Evolutionary conservation across 2,888 invertebrate species (phyloP).

Genomic region (Drepanosiphum platanoidis): DNA sequence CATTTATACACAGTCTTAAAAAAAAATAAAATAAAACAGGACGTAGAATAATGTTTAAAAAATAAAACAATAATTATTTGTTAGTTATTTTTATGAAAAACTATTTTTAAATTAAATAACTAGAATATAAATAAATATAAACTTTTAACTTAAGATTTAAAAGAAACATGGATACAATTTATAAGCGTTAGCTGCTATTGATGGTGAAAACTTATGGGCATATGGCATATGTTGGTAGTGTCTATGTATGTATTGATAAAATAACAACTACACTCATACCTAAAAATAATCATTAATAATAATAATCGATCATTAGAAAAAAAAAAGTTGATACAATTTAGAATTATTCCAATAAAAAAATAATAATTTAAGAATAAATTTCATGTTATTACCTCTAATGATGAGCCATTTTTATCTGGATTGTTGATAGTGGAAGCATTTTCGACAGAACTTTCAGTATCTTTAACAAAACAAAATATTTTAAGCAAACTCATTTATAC

Average conservation of each 20-base stretch:
- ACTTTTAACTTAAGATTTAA: constrained; percentile 22
- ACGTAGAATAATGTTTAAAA: constrained; percentile 35
- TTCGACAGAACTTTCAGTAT: not conserved
- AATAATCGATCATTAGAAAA: not conserved
- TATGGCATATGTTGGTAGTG: constrained; percentile 26
- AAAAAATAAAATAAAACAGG: constrained; percentile 41
- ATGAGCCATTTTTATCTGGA: constrained; percentile 32
- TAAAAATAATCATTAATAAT: constrained; percentile 16
- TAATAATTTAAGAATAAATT: not conserved
- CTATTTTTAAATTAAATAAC: constrained; percentile 43
- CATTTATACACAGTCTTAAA: constrained; percentile 58
- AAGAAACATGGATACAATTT: constrained; percentile 38
- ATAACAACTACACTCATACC: constrained; percentile 34
- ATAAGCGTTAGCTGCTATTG: constrained; percentile 21
- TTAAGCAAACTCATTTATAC: not conserved
- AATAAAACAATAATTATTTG: constrained; percentile 51
- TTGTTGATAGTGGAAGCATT: not conserved
- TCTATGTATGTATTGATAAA: not conserved
- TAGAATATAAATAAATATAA: constrained; percentile 25
- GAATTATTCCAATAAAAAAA: not conserved
- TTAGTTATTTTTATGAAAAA: constrained; percentile 48
- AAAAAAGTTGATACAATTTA: not conserved
- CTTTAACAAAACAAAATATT: constrained; percentile 19
- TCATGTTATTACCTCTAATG: constrained; percentile 15
- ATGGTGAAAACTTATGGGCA: constrained; percentile 17